Base-by-base conservation (phyloP, 30 jellyfish, hydroid and myxozoan genomes). In the Turritopsis rubra region DNA sequence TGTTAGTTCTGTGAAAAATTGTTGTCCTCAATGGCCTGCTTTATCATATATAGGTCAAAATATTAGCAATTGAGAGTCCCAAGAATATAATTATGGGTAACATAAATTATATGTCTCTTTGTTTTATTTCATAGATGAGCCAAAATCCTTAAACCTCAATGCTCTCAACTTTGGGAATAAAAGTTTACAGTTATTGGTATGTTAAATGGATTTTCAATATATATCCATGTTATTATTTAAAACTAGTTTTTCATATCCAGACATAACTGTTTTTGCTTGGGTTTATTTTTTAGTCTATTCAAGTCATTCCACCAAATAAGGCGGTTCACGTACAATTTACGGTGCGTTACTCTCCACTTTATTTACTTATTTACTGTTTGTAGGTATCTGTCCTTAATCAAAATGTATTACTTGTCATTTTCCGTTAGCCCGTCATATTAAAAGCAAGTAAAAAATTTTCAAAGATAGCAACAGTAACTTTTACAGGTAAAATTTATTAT, bases 61-160 rank as follows among this genome's bases (percentile, higher is more conserved):
- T n/a, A n/a, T n/a, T n/a, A n/a, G n/a, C n/a, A n/a, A n/a, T n/a
- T n/a, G n/a, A n/a, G n/a, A n/a, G n/a, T n/a, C n/a, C n/a, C n/a
- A n/a, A n/a, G n/a, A n/a, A n/a, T n/a, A n/a, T n/a, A n/a, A n/a
- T n/a, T n/a, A n/a, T n/a, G n/a, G n/a, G n/a, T n/a, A n/a, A n/a
- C n/a, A n/a, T n/a, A n/a, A n/a, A n/a, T n/a, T n/a, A 41, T 41
- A 13, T 41, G 13, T 41, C 13, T 41, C 60, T 3, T 41, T 41
- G 60, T 72, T 70, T 1, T 53, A 24, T 26, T 70, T 72, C 80
- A 0, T 75, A 92, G 98, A 92, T 85, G 98, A 87, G 66, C 96
- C 96, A 66, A 92, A 92, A 75, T 87, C 98, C 7, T 65, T 92
- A 75, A 84, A 88, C 82, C 87, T 92, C 65, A 88, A 92, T 85